Evolutionary conservation across 1,140 invertebrate genomes (phyloP), one percentile per base, ranked within the genome.

Genomic region (Nasonia longicornis): DNA sequence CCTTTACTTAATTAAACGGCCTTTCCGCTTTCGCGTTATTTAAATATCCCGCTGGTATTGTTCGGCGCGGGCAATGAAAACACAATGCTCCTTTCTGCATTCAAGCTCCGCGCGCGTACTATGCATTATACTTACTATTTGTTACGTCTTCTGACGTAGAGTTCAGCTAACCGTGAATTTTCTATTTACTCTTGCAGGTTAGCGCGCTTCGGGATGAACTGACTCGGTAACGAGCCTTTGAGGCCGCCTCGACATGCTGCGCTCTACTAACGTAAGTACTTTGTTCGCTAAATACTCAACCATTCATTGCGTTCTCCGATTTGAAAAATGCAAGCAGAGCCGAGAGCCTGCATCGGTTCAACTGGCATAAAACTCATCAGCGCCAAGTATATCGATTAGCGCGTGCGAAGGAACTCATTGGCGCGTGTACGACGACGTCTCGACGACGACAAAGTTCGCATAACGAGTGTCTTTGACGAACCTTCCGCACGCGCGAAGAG

Each of bases 381-480:
- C 22, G 63, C 63, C 52, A 78, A 74, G 81, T 82, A 79, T 79
- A 82, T 82, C 66, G 81, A 82, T 74, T 74, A 75, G 38, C 52
- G 52, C 14, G 58, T 22, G 75, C 16, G 66, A 76, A 31, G 69
- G 74, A 76, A 64, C 58, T 70, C 22, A 10, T 67, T 58, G 20
- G 29, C 26, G 63, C 35, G 52, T 11, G 48, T n/a, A 70, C 22
- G 71, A 58, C 20, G 42, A 22, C 38, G 38, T n/a, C 20, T 22
- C 7, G 26, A n/a, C 29, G 38, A 52, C 31, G 22, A 16, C 69
- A 26, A 66, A n/a, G 29, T 75, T 70, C 74, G 74, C 22, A n/a
- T 81, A 81, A 71, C 73, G 80, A 81, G 80, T 77, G 74, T 80
- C 78, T 80, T 80, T 80, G 78, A 73, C 78, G 70, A 79, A 71